A percentile compares a stretch with the other conserved stretches of the same genome.
These are phyloP conservation scores for Zoanthus sociatus DNA, from an alignment of 92 coral and sea anemone species.

Conservation along the genomic window DNA sequence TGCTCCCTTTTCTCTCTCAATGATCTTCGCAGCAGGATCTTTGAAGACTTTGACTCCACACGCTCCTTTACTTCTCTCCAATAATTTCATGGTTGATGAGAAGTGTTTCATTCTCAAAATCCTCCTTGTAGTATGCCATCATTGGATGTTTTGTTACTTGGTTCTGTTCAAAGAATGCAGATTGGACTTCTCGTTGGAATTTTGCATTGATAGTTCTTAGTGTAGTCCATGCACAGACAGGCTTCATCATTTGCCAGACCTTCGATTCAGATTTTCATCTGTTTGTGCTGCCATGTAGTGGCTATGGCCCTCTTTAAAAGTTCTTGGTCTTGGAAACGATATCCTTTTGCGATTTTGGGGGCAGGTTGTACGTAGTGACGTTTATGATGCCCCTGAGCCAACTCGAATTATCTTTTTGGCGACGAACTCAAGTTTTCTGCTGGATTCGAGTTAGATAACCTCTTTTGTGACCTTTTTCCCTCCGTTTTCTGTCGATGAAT, in stretches of 20 bases:
- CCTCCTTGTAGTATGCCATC: constrained; percentile 55
- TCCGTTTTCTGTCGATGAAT: constrained; percentile 38
- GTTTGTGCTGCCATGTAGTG: constrained; percentile 43
- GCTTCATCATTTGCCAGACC: constrained; percentile 33
- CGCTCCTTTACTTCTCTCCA: constrained; percentile 35
- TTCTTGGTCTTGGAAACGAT: constrained; percentile 56
- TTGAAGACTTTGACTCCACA: constrained; percentile 51
- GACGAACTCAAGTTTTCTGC: constrained; percentile 40
- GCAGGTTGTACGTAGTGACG: constrained; percentile 38
- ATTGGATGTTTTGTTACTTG: constrained; percentile 54
- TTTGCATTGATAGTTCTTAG: constrained; percentile 35
- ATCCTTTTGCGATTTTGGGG: constrained; percentile 25
- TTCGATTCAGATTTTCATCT: constrained; percentile 35
- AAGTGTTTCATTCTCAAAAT: constrained; percentile 40
- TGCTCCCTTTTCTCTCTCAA: constrained; percentile 48
- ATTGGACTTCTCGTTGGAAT: constrained; percentile 14
- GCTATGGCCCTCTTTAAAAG: constrained; percentile 8
- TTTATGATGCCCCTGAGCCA: background rate
- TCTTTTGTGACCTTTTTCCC: constrained; percentile 52
- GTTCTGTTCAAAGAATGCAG: constrained; percentile 30
- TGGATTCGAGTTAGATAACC: background rate
- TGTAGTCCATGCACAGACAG: constrained; percentile 38
- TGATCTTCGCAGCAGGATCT: constrained; percentile 33
- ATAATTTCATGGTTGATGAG: constrained; percentile 54
- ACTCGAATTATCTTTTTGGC: constrained; percentile 48